Base-by-base conservation (phyloP, 2,888 invertebrate species). In the Fabriciana adippe region DNA sequence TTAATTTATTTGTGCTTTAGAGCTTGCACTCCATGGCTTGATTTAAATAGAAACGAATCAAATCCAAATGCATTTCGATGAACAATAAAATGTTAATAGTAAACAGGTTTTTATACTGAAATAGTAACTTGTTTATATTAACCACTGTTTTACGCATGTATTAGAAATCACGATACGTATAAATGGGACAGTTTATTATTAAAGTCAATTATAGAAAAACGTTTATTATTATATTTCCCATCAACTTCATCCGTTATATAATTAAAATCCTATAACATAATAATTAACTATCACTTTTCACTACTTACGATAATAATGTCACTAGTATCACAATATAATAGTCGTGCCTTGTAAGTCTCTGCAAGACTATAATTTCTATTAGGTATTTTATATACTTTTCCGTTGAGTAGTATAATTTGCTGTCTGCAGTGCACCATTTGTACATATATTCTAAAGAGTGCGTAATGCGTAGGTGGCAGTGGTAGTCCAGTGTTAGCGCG, bases 1-100 rank as follows among this genome's bases (percentile, higher is more conserved):
- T 69, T 60, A 69, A 66, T 71, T 68, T 66, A 66, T 68, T 66
- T 56, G 66, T 60, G 55, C 53, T 64, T 56, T 56, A 57, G 48
- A 16, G 61, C 62, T 60, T 55, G 16, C 60, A 60, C 31, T 67
- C 47, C 35, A 53, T 45, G 26, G 50, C 35, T 15, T 55, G 55
- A 6, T 55, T 55, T 45, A 61, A 65, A 66, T 55, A 35, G 48
- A 41, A 55, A 47, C 31, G 26, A 35, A 26, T 51, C 31, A 41
- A 21, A 8, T 63, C 55, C 50, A 16, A 63, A 47, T 63, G 55
- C 21, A 47, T 63, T 63, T 63, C 63, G 45, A 47, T 63, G 55
- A 61, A 61, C 54, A 26, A 55, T 63, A 63, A 63, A 63, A 63
- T 45, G 26, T 55, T 63, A 63, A 41, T 63, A 45, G 16, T 55